Evolutionary conservation across 2,888 invertebrate genomes (phyloP).

Genomic region (Notodonta ziczac): DNA sequence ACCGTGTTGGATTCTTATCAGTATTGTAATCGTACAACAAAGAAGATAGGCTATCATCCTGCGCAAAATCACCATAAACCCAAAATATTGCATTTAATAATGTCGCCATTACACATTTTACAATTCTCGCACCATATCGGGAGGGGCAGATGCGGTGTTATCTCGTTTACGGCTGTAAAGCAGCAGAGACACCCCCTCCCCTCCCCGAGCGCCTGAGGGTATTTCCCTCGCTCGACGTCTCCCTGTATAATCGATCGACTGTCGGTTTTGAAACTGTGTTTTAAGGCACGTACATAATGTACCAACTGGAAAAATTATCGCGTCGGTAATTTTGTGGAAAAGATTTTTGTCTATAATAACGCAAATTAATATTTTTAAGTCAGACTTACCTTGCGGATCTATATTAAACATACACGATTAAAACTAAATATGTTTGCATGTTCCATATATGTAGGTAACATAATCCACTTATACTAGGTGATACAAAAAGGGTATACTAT

Average conservation of each 20-base stretch:
- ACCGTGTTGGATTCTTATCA: too few relatives aligned
- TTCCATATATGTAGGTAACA: too few relatives aligned
- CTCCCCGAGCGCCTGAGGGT: slow-evolving; percentile 37
- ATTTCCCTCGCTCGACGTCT: slow-evolving; percentile 48
- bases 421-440: too few relatives aligned
- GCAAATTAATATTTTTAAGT: too few relatives aligned
- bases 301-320: not conserved
- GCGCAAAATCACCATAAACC: not conserved
- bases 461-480: too few relatives aligned
- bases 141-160: not conserved
- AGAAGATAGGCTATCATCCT: not conserved
- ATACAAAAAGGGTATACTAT: too few relatives aligned
- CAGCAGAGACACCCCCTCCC: slow-evolving; percentile 46
- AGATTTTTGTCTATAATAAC: too few relatives aligned
- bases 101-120: not conserved
- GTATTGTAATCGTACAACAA: too few relatives aligned
- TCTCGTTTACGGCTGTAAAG: slow-evolving; percentile 54
- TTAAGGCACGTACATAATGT: slow-evolving; percentile 32
- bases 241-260: slow-evolving; percentile 64
- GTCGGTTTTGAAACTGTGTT: slow-evolving; percentile 41
- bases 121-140: slow-evolving; percentile 2
- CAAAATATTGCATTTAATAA: not conserved
- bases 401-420: too few relatives aligned
- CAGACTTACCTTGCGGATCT: too few relatives aligned
- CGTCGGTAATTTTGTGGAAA: too few relatives aligned